Conservation (phyloP, 2,888 invertebrate genomes). For the Syrphus vitripennis region DNA sequence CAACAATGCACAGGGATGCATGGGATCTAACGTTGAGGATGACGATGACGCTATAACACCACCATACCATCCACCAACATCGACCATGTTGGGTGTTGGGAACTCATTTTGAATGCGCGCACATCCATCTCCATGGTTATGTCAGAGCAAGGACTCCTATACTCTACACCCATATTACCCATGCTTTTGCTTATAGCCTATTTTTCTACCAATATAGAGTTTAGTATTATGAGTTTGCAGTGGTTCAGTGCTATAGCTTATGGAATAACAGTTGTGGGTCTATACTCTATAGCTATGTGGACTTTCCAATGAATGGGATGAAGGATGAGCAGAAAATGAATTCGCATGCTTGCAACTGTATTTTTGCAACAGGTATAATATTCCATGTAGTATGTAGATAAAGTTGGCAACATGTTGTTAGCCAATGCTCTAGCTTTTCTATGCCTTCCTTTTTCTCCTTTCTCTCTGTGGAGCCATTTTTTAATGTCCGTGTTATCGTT, state of each 20-base stretch:
- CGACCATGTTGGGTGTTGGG: slow-evolving; percentile 12
- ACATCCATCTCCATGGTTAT: slow-evolving; percentile 66
- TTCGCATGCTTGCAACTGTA: slow-evolving; percentile 69
- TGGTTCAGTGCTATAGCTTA: slow-evolving; percentile 66
- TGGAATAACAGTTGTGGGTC: slow-evolving; percentile 41
- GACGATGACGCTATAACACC: not conserved
- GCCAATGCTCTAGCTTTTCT: slow-evolving; percentile 54
- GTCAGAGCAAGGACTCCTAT: slow-evolving; percentile 54
- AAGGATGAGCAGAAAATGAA: slow-evolving; percentile 61
- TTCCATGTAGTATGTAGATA: slow-evolving; percentile 59
- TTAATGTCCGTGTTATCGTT: slow-evolving; percentile 34
- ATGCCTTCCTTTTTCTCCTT: not conserved
- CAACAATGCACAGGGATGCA: slow-evolving; percentile 55
- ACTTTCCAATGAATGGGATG: slow-evolving; percentile 11
- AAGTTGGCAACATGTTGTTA: slow-evolving; percentile 72
- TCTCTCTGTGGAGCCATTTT: not conserved
- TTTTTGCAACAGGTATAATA: slow-evolving; percentile 68
- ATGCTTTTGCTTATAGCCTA: not conserved
- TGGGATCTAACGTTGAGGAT: not conserved
- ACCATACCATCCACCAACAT: not conserved
- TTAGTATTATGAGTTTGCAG: slow-evolving; percentile 27
- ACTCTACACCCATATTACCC: slow-evolving; percentile 36
- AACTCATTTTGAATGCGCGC: slow-evolving; percentile 70
- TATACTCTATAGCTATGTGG: slow-evolving; percentile 2
- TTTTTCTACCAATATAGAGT: slow-evolving; percentile 16